phyloP scores from a whole-genome alignment of 2,113 vertebrate genomes.

The Rana temporaria region DNA sequence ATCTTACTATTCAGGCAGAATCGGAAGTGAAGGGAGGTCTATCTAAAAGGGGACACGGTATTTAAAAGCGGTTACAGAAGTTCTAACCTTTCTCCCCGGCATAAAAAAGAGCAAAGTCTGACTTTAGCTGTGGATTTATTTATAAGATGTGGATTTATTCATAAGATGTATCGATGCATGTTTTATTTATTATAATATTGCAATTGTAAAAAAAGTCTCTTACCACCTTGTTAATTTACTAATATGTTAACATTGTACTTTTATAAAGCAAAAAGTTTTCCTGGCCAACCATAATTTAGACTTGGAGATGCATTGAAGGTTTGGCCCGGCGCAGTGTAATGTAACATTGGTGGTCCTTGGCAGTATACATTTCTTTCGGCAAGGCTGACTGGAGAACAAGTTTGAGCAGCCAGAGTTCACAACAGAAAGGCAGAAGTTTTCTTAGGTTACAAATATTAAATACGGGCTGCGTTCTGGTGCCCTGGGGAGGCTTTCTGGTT shows the following conservation, averaged over 20 bases:
- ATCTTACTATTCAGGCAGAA: no score
- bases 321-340: slow-evolving; percentile 57
- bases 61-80: no score
- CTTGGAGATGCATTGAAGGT: slow-evolving; percentile 61
- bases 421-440: slow-evolving; percentile 46
- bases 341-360: slow-evolving; percentile 61
- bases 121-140: slow-evolving; percentile 86
- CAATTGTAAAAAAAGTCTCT: slow-evolving; percentile 90
- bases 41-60: no score
- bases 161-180: slow-evolving; percentile 72
- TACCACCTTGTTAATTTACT: slow-evolving; percentile 87
- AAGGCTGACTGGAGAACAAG: background rate
- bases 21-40: no score
- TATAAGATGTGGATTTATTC: slow-evolving; percentile 81
- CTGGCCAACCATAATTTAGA: slow-evolving; percentile 52
- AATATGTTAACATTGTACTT: slow-evolving; percentile 76
- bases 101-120: slow-evolving; percentile 75
- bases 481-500: slow-evolving; percentile 35
- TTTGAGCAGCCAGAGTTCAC: slow-evolving; percentile 27
- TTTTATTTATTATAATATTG: slow-evolving; percentile 89
- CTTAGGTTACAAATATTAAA: slow-evolving; percentile 52
- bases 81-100: no score
- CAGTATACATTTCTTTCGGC: slow-evolving; percentile 55
- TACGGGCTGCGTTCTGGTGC: slow-evolving; percentile 36
- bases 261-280: slow-evolving; percentile 48